A percentile compares a stretch with the other conserved stretches of the same genome.
Conservation (phyloP, 2,797 vertebrate species). For the Botia kubotai region DNA sequence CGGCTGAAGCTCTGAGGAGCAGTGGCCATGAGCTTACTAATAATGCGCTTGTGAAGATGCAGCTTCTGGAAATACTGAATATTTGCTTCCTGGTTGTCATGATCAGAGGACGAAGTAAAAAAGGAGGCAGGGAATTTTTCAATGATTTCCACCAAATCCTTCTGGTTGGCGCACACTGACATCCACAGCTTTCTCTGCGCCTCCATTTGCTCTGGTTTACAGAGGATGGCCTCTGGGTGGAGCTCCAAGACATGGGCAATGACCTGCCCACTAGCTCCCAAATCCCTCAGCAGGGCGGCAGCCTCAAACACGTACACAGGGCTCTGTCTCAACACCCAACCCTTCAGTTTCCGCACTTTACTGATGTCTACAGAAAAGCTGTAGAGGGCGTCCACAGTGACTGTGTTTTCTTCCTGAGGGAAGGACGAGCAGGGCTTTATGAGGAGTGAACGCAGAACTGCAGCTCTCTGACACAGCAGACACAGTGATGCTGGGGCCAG, state of each 20-base stretch:
- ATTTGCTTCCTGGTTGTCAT: conserved; percentile 84
- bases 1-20: conserved; percentile 86
- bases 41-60: conserved; percentile 86
- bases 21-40: conserved; percentile 88
- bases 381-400: conserved; percentile 80
- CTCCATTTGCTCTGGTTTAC: conserved; percentile 78
- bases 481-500: conserved; percentile 66
- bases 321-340: conserved; percentile 87
- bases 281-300: conserved; percentile 78
- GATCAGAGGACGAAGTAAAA: conserved; percentile 80
- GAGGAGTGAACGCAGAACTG: conserved; percentile 47
- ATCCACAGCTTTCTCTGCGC: conserved; percentile 86
- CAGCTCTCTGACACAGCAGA: conserved; percentile 59
- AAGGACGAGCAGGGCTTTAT: conserved; percentile 60
- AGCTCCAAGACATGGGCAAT: conserved; percentile 84
- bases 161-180: conserved; percentile 83
- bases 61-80: conserved; percentile 86
- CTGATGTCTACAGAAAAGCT: conserved; percentile 86
- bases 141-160: conserved; percentile 85
- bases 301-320: conserved; percentile 84
- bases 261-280: conserved; percentile 79
- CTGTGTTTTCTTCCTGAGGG: conserved; percentile 80
- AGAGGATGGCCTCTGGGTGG: conserved; percentile 90
- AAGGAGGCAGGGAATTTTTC: conserved; percentile 93
- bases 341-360: conserved; percentile 86